Evolutionary conservation across 2,888 invertebrate species (phyloP).

Genomic region (Apeira syringaria): DNA sequence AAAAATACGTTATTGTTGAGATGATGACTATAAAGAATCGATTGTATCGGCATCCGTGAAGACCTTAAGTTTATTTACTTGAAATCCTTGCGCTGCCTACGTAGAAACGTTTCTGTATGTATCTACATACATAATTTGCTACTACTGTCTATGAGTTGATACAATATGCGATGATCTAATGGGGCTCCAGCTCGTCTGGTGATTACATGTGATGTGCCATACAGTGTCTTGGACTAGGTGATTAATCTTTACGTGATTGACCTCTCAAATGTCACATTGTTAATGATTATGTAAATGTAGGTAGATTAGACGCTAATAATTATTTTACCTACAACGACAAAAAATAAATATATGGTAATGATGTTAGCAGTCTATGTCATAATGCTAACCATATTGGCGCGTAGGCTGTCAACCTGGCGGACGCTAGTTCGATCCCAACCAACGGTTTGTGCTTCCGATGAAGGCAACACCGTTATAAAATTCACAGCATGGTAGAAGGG

Average conservation of each 20-base stretch:
- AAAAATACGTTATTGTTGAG: conserved; percentile 7
- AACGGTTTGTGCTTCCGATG: too few relatives aligned
- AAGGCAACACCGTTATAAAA: too few relatives aligned
- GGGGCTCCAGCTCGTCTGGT: conserved; percentile 8
- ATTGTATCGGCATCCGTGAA: conserved; percentile 11
- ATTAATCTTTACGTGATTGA: conserved; percentile 5
- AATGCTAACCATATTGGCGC: too few relatives aligned
- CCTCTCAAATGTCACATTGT: conserved; percentile 13
- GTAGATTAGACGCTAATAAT: too few relatives aligned
- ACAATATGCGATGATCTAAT: neutral
- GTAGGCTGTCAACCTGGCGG: too few relatives aligned
- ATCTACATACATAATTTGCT: too few relatives aligned
- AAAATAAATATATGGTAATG: too few relatives aligned
- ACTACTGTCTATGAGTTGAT: too few relatives aligned
- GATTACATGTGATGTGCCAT: conserved; percentile 1
- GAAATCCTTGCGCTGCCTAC: conserved; percentile 16
- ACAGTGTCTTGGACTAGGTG: neutral
- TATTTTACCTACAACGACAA: too few relatives aligned
- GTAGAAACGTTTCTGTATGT: neutral
- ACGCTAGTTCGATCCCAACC: too few relatives aligned
- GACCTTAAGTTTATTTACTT: conserved; percentile 10
- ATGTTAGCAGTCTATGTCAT: too few relatives aligned
- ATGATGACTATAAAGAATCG: conserved; percentile 8
- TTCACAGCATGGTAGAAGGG: too few relatives aligned
- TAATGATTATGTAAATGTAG: neutral